Percentiles rank a stretch among this genome's conserved stretches.
Evolutionary conservation across 2,113 vertebrate genomes (phyloP).

Genomic region (Suncus etruscus): DNA sequence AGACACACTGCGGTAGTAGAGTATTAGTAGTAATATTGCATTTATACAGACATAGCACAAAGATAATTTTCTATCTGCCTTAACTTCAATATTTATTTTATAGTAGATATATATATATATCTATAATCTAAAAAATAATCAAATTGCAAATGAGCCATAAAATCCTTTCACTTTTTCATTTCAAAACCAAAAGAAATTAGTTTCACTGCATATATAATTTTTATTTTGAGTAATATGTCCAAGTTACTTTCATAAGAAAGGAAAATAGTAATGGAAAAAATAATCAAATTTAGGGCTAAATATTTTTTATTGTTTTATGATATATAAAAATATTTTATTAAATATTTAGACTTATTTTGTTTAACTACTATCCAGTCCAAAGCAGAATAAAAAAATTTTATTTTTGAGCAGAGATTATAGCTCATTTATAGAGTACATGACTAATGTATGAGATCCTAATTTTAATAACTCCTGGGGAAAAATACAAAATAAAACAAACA

Average conservation of each 20-base stretch:
- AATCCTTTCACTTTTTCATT: neutral
- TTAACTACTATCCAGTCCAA: no score
- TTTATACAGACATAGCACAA: no score
- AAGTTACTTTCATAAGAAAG: neutral
- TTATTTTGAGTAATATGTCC: neutral
- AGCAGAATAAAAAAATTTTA: no score
- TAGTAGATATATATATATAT: neutral
- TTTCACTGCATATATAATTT: neutral
- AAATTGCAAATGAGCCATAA: neutral
- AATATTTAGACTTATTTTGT: no score
- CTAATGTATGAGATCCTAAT: no score
- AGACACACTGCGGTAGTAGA: no score
- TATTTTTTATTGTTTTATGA: neutral
- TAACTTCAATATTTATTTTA: neutral
- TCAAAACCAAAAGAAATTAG: neutral
- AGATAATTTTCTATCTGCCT: neutral
- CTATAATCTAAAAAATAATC: constrained; percentile 1
- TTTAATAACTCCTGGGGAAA: no score
- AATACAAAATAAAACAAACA: no score
- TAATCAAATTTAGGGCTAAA: neutral
- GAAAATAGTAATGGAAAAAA: neutral
- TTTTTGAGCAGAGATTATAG: no score
- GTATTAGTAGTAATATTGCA: no score
- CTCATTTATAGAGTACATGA: no score
- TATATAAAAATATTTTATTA: neutral